These are phyloP conservation scores for Gobius niger DNA, from an alignment of 2,113 vertebrate genomes.

Conservation along the genomic window DNA sequence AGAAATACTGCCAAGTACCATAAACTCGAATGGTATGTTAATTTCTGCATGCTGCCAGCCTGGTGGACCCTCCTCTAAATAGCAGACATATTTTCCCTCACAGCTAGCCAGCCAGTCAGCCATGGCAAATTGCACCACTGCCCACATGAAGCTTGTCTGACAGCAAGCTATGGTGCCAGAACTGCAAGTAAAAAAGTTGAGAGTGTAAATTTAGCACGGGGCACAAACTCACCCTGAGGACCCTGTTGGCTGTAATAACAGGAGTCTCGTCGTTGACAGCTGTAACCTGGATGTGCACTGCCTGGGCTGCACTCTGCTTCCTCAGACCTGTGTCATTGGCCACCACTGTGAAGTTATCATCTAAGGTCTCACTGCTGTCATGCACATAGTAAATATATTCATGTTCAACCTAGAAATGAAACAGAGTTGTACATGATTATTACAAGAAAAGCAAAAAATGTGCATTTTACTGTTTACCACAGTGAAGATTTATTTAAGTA, in stretches of 20 bases:
- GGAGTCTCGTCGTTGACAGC: slow-evolving; percentile 87
- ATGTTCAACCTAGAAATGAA: slow-evolving; percentile 80
- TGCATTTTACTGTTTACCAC: too few species aligned
- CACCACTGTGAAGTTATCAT: slow-evolving; percentile 84
- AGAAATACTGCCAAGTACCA: not conserved
- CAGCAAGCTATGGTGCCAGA: slow-evolving; percentile 48
- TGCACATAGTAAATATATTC: slow-evolving; percentile 88
- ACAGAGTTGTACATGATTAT: slow-evolving; percentile 31
- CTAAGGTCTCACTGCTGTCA: slow-evolving; percentile 80
- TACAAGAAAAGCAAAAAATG: not conserved
- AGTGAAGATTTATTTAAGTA: too few species aligned
- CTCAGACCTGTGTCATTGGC: slow-evolving; percentile 81
- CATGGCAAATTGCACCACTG: slow-evolving; percentile 41
- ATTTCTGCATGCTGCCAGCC: slow-evolving; percentile 17
- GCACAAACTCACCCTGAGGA: slow-evolving; percentile 83
- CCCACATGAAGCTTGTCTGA: slow-evolving; percentile 47
- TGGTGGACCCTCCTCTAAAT: slow-evolving; percentile 51
- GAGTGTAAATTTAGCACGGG: slow-evolving; percentile 60
- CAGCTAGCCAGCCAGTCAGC: slow-evolving; percentile 23
- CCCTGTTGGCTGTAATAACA: slow-evolving; percentile 82
- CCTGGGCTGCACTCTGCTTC: slow-evolving; percentile 82
- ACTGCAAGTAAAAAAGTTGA: slow-evolving; percentile 27
- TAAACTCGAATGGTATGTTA: slow-evolving; percentile 15
- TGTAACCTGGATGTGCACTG: slow-evolving; percentile 79
- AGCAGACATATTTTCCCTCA: slow-evolving; percentile 55